These are phyloP conservation scores for Eilema depressum DNA, from an alignment of 2,888 invertebrate genomes.

Conservation along the genomic window DNA sequence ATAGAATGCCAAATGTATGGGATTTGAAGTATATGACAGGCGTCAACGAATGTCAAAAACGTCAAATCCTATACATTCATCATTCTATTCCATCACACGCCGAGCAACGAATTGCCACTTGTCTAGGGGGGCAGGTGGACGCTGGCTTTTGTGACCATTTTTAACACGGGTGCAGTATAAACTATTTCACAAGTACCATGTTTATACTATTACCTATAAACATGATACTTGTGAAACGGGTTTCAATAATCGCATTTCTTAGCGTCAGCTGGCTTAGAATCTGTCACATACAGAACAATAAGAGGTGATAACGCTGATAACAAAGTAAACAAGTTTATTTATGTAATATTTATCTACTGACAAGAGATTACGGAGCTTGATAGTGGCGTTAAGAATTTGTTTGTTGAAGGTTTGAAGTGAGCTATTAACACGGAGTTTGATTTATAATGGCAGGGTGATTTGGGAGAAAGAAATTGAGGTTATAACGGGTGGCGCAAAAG, in stretches of 20 bases:
- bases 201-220: not conserved
- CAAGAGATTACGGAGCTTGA: not conserved
- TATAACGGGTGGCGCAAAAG: too few species aligned
- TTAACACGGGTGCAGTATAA: too few species aligned
- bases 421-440: not conserved
- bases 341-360: conserved; percentile 4
- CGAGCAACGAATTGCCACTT: too few species aligned
- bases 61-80: too few species aligned
- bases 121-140: too few species aligned
- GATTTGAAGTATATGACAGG: too few species aligned
- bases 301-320: not conserved
- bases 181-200: not conserved
- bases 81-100: too few species aligned
- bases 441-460: not conserved
- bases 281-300: conserved; percentile 4
- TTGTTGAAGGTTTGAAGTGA: not conserved
- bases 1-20: too few species aligned
- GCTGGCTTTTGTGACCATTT: too few species aligned
- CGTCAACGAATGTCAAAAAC: too few species aligned
- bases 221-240: too few species aligned
- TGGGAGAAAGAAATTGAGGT: not conserved
- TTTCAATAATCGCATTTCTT: not conserved
- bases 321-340: conserved; percentile 1
- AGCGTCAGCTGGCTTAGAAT: not conserved
- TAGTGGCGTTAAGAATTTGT: not conserved